Percentiles rank a stretch among this genome's conserved stretches.
These are phyloP conservation scores for Lasioglossum vierecki DNA, from an alignment of 2,888 invertebrate genomes.

Conservation along the genomic window DNA sequence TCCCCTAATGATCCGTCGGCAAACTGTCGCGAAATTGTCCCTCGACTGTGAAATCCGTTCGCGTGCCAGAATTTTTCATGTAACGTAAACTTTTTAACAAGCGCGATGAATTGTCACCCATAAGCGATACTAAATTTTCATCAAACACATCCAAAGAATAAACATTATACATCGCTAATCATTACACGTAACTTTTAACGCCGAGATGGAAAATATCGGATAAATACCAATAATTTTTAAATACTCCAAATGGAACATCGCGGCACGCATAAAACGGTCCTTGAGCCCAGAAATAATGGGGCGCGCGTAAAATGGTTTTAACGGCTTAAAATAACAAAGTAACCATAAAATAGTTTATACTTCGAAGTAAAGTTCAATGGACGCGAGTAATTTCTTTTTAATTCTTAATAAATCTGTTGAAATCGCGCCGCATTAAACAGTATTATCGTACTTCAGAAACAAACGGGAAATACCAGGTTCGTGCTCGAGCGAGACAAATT, in stretches of 20 bases:
- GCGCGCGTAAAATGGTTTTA: background rate
- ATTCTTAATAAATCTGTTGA: background rate
- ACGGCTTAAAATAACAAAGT: background rate
- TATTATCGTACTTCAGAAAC: background rate
- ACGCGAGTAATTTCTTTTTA: background rate
- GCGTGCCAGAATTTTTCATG: background rate
- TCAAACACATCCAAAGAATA: background rate
- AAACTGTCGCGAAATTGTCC: conserved; percentile 28
- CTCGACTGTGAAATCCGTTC: background rate
- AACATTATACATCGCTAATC: background rate
- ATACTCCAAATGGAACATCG: background rate
- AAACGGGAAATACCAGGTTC: background rate
- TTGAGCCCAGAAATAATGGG: background rate
- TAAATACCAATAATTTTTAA: background rate
- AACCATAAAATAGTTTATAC: background rate
- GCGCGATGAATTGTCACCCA: background rate
- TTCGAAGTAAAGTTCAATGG: background rate
- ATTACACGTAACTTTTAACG: too few relatives aligned
- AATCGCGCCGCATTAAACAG: background rate
- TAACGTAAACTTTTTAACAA: background rate
- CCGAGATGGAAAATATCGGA: background rate
- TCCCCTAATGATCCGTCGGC: conserved; percentile 12
- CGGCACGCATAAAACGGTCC: background rate
- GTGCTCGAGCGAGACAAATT: background rate
- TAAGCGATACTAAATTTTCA: background rate